Evolutionary conservation across 2,888 invertebrate species (phyloP), one percentile per base, ranked within the genome.

Genomic region (Chaetogeoica ovagalla): DNA sequence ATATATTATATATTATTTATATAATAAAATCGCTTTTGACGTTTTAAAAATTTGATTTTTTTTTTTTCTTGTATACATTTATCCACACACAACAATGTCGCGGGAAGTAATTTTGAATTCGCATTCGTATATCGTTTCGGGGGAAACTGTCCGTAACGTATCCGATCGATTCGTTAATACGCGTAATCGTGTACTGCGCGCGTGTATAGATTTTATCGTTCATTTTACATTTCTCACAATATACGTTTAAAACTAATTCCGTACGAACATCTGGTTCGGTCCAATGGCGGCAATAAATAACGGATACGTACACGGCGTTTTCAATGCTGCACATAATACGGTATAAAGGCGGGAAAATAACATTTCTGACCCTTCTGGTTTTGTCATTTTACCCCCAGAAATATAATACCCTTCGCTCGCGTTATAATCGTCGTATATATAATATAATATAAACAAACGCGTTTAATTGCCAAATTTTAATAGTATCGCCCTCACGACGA

Each of bases 311-410:
- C 30, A 4, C 30, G 30, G 30, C 57, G 57, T 66, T 66, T 65
- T 57, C 21, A 11, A n/a, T n/a, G n/a, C 8, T 30, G 43, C 23
- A 30, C 30, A 30, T 30, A 30, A 30, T 30, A 30, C 30, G 4
- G 4, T 30, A 68, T 76, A 59, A 68, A 68, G 65, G 75, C 75
- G 75, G 75, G 66, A 76, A 76, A 76, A 65, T 74, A 63, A 43
- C 43, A 19, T 55, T 55, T 55, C 23, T 17, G 59, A 23, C 59
- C 68, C 75, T 68, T 59, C 30, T 23, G 66, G 48, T 68, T 76
- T 19, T 57, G 59, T 59, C 23, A 66, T 76, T 76, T 75, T 43
- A 23, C 30, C 66, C 75, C 75, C 23, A 57, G 43, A 75, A 66
- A 66, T 66, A 30, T 30, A 57, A 57, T 57, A 75, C 75, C 75